A percentile compares a stretch with the other conserved stretches of the same genome.
Evolutionary conservation across 2,797 vertebrate genomes (phyloP).

Genomic region (Pantherophis vulpinus): DNA sequence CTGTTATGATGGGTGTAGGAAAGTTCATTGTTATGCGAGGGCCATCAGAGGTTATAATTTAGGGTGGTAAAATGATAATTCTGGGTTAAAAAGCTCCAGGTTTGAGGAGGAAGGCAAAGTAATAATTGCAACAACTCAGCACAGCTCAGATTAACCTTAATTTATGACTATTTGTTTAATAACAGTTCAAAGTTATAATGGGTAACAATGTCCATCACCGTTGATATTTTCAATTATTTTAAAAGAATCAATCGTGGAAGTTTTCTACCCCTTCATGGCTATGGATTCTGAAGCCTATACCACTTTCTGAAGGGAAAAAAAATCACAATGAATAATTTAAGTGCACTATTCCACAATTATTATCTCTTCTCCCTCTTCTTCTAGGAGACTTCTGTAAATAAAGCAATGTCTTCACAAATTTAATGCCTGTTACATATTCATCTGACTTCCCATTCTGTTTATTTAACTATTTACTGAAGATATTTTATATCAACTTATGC

Average conservation of each 20-base stretch:
- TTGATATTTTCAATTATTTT: not conserved
- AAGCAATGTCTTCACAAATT: too few species aligned
- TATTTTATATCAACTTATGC: too few species aligned
- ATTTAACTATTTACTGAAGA: too few species aligned
- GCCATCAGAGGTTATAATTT: not conserved
- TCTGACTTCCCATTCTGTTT: too few species aligned
- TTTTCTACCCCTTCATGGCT: not conserved
- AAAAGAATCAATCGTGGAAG: not conserved
- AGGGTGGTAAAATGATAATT: not conserved
- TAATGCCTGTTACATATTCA: too few species aligned
- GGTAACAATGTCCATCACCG: not conserved
- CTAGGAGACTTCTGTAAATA: too few species aligned
- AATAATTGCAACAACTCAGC: not conserved
- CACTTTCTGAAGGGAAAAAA: not conserved
- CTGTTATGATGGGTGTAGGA: not conserved
- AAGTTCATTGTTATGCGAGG: not conserved
- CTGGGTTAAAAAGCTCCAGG: not conserved
- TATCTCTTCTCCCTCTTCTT: not conserved
- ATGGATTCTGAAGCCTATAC: not conserved
- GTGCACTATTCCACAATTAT: not conserved
- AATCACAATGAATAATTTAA: conserved; percentile 25
- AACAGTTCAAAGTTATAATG: not conserved
- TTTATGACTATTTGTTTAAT: not conserved
- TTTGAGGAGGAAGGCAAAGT: not conserved
- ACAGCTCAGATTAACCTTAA: not conserved